These are phyloP conservation scores for Anabas testudineus DNA, from an alignment of 2,797 vertebrate genomes.

Conservation along the genomic window DNA sequence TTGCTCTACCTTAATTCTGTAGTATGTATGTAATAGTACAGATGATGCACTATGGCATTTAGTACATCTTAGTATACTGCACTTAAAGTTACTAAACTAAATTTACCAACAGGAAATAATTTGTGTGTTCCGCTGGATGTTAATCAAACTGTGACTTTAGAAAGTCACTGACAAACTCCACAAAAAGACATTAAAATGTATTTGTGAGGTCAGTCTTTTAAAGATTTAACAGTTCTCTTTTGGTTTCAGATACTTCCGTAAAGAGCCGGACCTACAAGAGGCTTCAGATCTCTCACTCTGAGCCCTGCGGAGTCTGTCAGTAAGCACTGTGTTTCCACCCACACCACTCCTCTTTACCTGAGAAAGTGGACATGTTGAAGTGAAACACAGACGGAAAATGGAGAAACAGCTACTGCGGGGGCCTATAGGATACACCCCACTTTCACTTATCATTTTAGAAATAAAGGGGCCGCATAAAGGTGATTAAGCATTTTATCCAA, in stretches of 20 bases:
- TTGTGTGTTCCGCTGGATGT: neutral
- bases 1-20: neutral
- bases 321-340: conserved; percentile 35
- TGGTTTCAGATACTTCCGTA: conserved; percentile 23
- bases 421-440: neutral
- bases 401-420: neutral
- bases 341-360: conserved; percentile 45
- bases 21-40: neutral
- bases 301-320: conserved; percentile 30
- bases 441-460: conserved; percentile 17
- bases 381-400: conserved; percentile 32
- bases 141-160: conserved; percentile 17
- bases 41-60: neutral
- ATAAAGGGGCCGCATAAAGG: neutral
- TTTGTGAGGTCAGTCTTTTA: neutral
- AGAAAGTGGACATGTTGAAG: conserved; percentile 27
- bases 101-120: no score
- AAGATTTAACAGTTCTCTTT: conserved; percentile 2
- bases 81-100: neutral
- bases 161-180: neutral
- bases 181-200: neutral
- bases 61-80: neutral
- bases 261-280: conserved; percentile 23
- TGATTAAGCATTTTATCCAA: neutral
- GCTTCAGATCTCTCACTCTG: conserved; percentile 27